A percentile compares a stretch with the other conserved stretches of the same genome.
Evolutionary conservation across 2,113 vertebrate species (phyloP).

Genomic region (Aldabrachelys gigantea): DNA sequence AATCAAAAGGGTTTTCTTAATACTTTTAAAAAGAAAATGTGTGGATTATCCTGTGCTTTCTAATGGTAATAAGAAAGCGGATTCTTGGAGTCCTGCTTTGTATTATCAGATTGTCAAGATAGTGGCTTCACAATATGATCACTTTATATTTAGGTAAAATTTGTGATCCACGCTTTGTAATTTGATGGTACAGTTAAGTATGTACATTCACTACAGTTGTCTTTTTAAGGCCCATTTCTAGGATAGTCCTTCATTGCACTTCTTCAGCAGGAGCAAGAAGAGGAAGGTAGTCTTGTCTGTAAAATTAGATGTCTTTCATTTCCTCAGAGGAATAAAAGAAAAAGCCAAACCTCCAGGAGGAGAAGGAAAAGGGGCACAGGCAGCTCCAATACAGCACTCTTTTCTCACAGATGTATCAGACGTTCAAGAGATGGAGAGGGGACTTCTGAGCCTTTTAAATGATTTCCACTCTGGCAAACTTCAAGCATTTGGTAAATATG

Average conservation of each 20-base stretch:
- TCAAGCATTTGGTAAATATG: slow-evolving; percentile 91
- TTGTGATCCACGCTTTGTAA: not conserved
- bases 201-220: not conserved
- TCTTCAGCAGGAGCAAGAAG: not conserved
- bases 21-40: not conserved
- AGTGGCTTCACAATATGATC: not conserved
- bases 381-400: slow-evolving; percentile 90
- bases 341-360: slow-evolving; percentile 84
- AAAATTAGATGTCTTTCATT: not conserved
- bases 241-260: not conserved
- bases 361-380: slow-evolving; percentile 83
- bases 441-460: slow-evolving; percentile 94
- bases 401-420: slow-evolving; percentile 98
- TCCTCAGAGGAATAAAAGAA: slow-evolving; percentile 85
- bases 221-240: not conserved
- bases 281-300: not conserved
- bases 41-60: not conserved
- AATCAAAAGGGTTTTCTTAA: not conserved
- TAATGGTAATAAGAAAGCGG: not conserved
- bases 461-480: slow-evolving; percentile 99
- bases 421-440: slow-evolving; percentile 98
- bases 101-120: not conserved
- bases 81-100: not conserved
- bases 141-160: not conserved
- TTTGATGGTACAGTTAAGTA: not conserved